phyloP scores from a whole-genome alignment of 2,113 vertebrate genomes.

The Raphicerus campestris region DNA sequence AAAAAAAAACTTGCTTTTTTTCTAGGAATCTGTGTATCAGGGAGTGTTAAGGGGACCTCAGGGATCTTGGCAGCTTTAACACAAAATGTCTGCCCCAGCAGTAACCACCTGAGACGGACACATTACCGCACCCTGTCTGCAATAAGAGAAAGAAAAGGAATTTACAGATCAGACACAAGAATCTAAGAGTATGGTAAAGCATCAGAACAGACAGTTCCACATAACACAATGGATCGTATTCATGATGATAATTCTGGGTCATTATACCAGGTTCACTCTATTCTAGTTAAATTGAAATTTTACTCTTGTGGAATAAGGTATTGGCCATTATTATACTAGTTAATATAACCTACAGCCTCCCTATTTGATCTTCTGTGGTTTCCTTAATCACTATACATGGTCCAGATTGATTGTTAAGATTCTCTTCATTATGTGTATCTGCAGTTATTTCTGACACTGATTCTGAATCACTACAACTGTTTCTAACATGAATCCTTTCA shows the following conservation, averaged over 20 bases:
- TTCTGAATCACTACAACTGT: neutral
- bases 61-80: neutral
- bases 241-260: neutral
- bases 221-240: rapidly evolving
- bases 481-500: neutral
- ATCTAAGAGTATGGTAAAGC: neutral
- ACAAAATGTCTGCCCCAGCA: neutral
- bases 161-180: neutral
- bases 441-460: neutral
- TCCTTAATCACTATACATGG: neutral
- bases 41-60: neutral
- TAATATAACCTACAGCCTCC: neutral
- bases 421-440: neutral
- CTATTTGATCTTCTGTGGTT: neutral
- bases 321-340: neutral
- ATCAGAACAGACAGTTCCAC: neutral
- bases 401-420: neutral
- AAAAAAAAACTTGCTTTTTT: neutral
- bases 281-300: neutral
- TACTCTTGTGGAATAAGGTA: neutral
- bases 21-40: neutral
- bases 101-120: neutral
- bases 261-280: neutral
- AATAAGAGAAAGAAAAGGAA: neutral
- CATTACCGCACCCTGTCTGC: neutral